Base-by-base conservation (phyloP, 2,888 invertebrate species). In the Acleris literana region DNA sequence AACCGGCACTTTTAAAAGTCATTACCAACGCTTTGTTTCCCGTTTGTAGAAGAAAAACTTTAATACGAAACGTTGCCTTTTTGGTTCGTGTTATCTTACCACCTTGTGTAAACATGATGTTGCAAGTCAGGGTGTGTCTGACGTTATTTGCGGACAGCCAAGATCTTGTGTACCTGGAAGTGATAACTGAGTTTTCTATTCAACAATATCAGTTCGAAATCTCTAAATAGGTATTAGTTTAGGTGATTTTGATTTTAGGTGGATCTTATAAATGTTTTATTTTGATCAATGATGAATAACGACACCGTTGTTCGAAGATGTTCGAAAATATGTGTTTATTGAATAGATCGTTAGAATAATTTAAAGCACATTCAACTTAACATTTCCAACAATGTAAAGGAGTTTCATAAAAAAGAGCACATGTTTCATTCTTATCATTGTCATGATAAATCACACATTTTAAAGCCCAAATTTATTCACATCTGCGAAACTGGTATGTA, bases 101-200 rank as follows among this genome's bases (percentile, higher is more conserved):
- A 80, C 80, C 78, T 79, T 78, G 70, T 71, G 68, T 79, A 80
- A 81, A 84, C 78, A 83, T 71, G 76, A 73, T 75, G 70, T 64
- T 77, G 76, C 77, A 77, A 78, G 76, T 74, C 73, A 58, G 74
- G 78, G 75, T 75, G 79, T 79, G 76, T 79, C 78, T 82, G 79
- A 80, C 78, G 79, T 72, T 82, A 76, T 84, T 84, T 83, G 77
- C 77, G 64, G 69, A 78, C 71, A 70, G 71, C 53, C 62, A 53
- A 73, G 68, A 63, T 49, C 69, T 29, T 17, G 46, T 22, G 3
- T n/a, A 13, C 16, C 76, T 79, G 68, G 81, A 82, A 74, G 58
- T 62, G 67, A 59, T 51, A 25, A 39, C 13, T 13, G 13, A 39
- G 0, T 3, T 39, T 39, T 39, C 39, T 39, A 4, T 39, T 39